Conservation (phyloP, 2,888 invertebrate species). For the Leptothorax acervorum region DNA sequence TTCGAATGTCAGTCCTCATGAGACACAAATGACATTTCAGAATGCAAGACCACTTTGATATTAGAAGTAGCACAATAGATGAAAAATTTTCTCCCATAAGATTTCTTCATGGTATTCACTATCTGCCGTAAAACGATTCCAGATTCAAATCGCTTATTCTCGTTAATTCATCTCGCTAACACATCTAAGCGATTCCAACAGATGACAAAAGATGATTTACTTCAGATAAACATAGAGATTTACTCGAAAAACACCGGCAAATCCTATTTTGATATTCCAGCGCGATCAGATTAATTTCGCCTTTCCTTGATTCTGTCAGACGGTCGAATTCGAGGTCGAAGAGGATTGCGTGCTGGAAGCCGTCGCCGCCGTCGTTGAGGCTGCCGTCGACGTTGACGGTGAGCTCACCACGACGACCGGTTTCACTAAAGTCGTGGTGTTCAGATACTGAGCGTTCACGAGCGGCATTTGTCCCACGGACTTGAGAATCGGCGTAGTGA, state of each 20-base stretch:
- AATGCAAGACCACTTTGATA: conserved; percentile 60
- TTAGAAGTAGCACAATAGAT: conserved; percentile 54
- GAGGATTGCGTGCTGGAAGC: conserved; percentile 79
- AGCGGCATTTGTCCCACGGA: conserved; percentile 88
- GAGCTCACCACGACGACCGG: conserved; percentile 90
- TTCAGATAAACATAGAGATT: not conserved
- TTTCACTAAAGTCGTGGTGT: conserved; percentile 88
- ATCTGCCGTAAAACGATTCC: not conserved
- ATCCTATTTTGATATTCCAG: conserved; percentile 50
- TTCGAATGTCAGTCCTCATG: conserved; percentile 58
- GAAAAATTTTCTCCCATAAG: conserved; percentile 13
- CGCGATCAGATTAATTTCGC: conserved; percentile 78
- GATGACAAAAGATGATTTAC: conserved; percentile 35
- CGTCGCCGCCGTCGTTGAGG: conserved; percentile 80
- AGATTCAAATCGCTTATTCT: not conserved
- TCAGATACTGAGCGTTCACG: conserved; percentile 90
- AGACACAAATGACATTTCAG: conserved; percentile 60
- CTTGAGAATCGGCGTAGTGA: conserved; percentile 87
- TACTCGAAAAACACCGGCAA: conserved; percentile 16
- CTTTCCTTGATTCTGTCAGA: conserved; percentile 81
- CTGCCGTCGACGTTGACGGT: conserved; percentile 80
- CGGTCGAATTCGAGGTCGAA: conserved; percentile 79
- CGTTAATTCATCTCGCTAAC: conserved; percentile 11
- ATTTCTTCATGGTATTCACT: not conserved
- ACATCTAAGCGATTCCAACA: conserved; percentile 22